phyloP scores from a whole-genome alignment of 2,797 vertebrate genomes.

The Rhinella marina region DNA sequence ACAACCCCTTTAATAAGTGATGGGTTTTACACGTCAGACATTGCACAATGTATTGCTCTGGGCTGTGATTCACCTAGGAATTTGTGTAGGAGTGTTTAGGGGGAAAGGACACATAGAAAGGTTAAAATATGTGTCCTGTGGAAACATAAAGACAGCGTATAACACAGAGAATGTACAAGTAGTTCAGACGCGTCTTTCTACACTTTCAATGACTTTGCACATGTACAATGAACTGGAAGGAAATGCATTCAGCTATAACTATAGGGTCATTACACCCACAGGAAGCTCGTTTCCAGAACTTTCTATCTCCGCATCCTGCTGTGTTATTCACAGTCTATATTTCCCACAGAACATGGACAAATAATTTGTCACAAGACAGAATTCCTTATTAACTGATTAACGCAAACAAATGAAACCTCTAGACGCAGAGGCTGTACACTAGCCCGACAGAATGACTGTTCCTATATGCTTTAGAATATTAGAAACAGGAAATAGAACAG shows the following conservation, averaged over 20 bases:
- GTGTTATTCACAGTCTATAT: constrained; percentile 29
- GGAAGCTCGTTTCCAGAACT: constrained; percentile 48
- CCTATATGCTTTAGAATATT: neutral
- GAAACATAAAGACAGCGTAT: constrained; percentile 17
- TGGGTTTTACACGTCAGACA: neutral
- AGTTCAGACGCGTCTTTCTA: constrained; percentile 34
- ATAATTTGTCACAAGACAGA: constrained; percentile 42
- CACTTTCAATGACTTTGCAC: constrained; percentile 41
- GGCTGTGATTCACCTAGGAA: constrained; percentile 56
- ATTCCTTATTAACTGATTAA: constrained; percentile 20
- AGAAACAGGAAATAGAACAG: neutral
- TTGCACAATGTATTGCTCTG: constrained; percentile 9
- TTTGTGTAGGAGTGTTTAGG: constrained; percentile 52
- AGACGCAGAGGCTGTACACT: neutral
- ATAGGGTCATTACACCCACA: constrained; percentile 33
- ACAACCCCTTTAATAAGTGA: too few relatives aligned
- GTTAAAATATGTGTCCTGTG: constrained; percentile 34
- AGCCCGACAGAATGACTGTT: neutral
- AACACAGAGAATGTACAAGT: constrained; percentile 33
- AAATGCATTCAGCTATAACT: constrained; percentile 48
- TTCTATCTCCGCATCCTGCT: constrained; percentile 48
- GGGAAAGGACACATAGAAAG: constrained; percentile 42
- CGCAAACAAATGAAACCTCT: neutral
- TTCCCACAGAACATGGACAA: constrained; percentile 49
- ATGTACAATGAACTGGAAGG: constrained; percentile 56